Evolutionary conservation across 2,113 vertebrate species (phyloP), one percentile per base, ranked within the genome.

Genomic region (Psittacus erithacus): DNA sequence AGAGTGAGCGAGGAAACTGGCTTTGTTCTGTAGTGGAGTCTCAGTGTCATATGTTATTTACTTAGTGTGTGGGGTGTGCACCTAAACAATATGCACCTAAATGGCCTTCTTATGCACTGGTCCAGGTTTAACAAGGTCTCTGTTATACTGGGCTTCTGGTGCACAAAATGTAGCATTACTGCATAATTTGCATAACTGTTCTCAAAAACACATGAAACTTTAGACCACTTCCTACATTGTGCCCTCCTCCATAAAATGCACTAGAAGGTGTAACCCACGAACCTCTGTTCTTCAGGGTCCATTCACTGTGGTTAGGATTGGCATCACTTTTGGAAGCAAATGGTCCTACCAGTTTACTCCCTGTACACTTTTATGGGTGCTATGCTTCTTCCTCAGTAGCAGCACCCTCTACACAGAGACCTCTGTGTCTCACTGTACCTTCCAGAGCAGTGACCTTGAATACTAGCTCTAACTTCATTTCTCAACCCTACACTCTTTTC

Each of bases 201-300:
- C 70, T 91, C 47, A 86, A 69, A 88, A 78, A 17, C 11, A 29
- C 43, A 18, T 17, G 57, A 46, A 59, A 57, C n/a, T 75, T 78
- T 57, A 28, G 5, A 3, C 3, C 14, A 3, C 25, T 49, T 84
- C 33, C 49, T 69, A 6, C 1, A 1, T 4, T 64, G 13, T 50
- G 29, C 29, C 52, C 64, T 87, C 43, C 13, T 79, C 11, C 23
- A 50, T 44, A 7, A 93, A 65, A 17, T 49, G 47, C 62, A 1
- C 78, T 91, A 65, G 57, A 90, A 57, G 41, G 28, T 19, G 11
- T 79, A 84, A 90, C 50, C 60, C 73, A 84, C 65, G 90, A 87
- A 71, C 17, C 43, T 55, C 41, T 33, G 20, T 17, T 65, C n/a
- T 82, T 22, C 57, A 38, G 59, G 43, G 13, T 11, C 41, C 38